Base-by-base conservation (phyloP, 2,113 vertebrate genomes). In the Engraulis encrasicolus region DNA sequence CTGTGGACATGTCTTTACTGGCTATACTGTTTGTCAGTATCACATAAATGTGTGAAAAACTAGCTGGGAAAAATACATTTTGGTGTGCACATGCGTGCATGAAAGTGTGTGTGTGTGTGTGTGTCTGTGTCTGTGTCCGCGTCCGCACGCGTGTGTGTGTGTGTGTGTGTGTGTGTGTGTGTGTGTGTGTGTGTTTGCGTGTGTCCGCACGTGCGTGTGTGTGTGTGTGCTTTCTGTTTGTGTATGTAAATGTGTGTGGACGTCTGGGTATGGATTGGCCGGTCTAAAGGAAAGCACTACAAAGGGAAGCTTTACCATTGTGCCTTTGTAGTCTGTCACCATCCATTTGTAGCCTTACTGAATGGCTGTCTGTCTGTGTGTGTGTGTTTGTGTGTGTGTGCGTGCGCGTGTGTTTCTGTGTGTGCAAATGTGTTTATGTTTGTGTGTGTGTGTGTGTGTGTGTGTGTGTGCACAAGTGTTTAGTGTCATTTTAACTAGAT, bases 221-320 rank as follows among this genome's bases (percentile, higher is more conserved):
- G 77, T 80, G 49, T 80, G 79, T 80, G 6, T 80, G 20, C n/a
- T n/a, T n/a, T n/a, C n/a, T n/a, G n/a, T n/a, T n/a, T 49, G 50
- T 54, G 50, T 54, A 19, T 52, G 15, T 52, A 19, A 14, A 14
- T 52, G 50, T 52, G 11, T 52, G 50, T 78, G 19, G 71, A 40
- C 27, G 66, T 45, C 20, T 20, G 4, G 45, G 38, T 6, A 81
- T 34, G n/a, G 52, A 9, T 27, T 66, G 58, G 58, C 23, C 3
- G 58, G 58, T 66, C 31, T 66, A 27, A 66, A 66, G 58, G n/a
- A 66, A 27, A 66, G 7, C 23, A 9, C 58, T 27, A 66, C 58
- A 66, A 66, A 66, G 58, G 31, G 58, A 27, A 66, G 58, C 58
- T 66, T 66, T 66, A 66, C n/a, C 58, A 66, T 66, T 66, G 58